Conservation (phyloP, 2,797 vertebrate genomes). For the Aldrovandia affinis region DNA sequence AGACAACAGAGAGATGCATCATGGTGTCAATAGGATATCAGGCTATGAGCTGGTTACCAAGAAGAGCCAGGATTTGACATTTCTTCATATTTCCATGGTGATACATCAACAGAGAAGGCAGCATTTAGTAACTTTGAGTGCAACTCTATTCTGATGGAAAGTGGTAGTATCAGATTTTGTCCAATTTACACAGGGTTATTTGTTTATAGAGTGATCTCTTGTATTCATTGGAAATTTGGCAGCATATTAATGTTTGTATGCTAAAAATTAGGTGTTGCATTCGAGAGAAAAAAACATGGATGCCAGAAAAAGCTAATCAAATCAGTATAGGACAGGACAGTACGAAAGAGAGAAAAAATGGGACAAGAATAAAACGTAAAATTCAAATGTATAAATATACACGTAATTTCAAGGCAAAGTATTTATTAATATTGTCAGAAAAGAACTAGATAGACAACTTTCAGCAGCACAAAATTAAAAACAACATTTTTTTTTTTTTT, state of each 20-base stretch:
- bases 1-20: neutral
- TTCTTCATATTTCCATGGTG: neutral
- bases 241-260: neutral
- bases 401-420: constrained; percentile 15
- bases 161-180: neutral
- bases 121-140: neutral
- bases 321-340: too few relatives aligned
- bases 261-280: neutral
- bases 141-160: neutral
- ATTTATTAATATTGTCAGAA: constrained; percentile 32
- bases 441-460: constrained; percentile 19
- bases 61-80: neutral
- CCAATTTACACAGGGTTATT: neutral
- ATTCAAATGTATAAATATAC: neutral
- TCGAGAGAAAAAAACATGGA: neutral
- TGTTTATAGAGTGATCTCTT: too few relatives aligned
- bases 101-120: neutral
- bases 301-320: neutral
- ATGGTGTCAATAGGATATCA: neutral
- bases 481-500: neutral
- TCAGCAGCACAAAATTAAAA: constrained; percentile 26
- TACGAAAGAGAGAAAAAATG: neutral
- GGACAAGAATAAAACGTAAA: neutral
- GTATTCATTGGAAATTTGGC: too few relatives aligned
- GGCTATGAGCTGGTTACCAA: neutral